phyloP scores from a whole-genome alignment of 2,888 invertebrate genomes.

The Drosophila paranaensis region DNA sequence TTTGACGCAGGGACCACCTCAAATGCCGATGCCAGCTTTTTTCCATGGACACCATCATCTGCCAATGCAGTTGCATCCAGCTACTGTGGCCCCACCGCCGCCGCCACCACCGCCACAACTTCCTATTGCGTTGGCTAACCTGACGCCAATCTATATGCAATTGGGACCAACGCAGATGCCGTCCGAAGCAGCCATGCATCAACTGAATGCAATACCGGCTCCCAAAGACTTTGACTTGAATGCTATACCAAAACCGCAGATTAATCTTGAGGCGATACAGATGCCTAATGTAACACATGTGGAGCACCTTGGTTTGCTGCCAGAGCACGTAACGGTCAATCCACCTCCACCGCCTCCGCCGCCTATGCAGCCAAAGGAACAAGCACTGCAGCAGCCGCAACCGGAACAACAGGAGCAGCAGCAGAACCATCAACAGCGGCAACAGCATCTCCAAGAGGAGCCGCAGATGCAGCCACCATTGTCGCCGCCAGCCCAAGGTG shows the following conservation, averaged over 20 bases:
- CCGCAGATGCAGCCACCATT: constrained; percentile 21
- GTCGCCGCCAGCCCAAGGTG: constrained; percentile 69
- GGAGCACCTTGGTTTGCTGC: constrained; percentile 51
- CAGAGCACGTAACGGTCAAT: constrained; percentile 57
- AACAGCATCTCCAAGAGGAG: constrained; percentile 24
- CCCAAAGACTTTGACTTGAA: constrained; percentile 87
- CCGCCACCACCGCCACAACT: constrained; percentile 80
- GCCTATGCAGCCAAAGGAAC: constrained; percentile 51
- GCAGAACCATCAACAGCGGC: constrained; percentile 13
- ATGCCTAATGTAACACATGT: constrained; percentile 83
- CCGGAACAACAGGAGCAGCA: constrained; percentile 29
- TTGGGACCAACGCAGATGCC: constrained; percentile 72
- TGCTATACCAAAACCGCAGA: constrained; percentile 87
- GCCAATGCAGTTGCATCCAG: constrained; percentile 83
- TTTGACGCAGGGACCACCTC: constrained; percentile 77
- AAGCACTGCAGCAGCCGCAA: constrained; percentile 36
- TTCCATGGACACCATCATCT: constrained; percentile 64
- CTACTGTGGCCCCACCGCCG: constrained; percentile 77
- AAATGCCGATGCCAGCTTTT: constrained; percentile 67
- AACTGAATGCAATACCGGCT: constrained; percentile 87
- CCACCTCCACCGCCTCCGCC: constrained; percentile 70
- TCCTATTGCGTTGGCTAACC: constrained; percentile 73
- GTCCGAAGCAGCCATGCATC: constrained; percentile 84
- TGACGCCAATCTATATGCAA: constrained; percentile 84
- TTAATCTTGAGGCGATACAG: constrained; percentile 87